Evolutionary conservation across 2,888 invertebrate species (phyloP), one percentile per base, ranked within the genome.

Genomic region (Schizaphis graminum): DNA sequence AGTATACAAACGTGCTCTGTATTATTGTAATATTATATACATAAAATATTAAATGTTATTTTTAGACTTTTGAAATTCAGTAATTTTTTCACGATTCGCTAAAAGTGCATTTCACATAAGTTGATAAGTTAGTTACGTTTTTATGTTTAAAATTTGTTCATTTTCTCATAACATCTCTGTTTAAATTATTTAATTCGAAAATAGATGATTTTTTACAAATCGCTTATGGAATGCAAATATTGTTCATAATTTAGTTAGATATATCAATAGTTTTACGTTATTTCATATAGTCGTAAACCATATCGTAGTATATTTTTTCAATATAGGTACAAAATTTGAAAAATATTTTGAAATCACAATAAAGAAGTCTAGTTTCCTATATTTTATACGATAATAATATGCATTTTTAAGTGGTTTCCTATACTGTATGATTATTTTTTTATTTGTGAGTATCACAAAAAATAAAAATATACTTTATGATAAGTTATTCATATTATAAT

Each of bases 291-390:
- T 77, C 21, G 77, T 77, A 21, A 35, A 35, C 21, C 35, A 21
- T 77, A 8, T 0, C 8, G 57, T 24, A 35, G 21, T 7, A 21
- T 77, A 21, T 35, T 35, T 77, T 77, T 35, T 21, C 35, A 77
- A 77, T 77, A 77, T 24, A 77, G 35, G 21, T 77, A 8, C 35
- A 77, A 35, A 35, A 77, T 35, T 77, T 21, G 77, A 77, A 77
- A 77, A 21, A 41, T 77, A 67, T n/a, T 90, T 67, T 90, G 61
- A 90, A 90, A 67, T 90, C 61, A 47, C n/a, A 61, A 61, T 90
- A 61, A 61, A 90, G n/a, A 90, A 61, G n/a, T 61, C 90, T 90
- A 90, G 90, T 90, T 47, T 21, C 24, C 10, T 90, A 61, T 90
- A 90, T 61, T 67, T 44, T 47, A n/a, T 47, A 89, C 44, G 5